Conservation (phyloP, 2,888 invertebrate species). For the Drepana falcataria region DNA sequence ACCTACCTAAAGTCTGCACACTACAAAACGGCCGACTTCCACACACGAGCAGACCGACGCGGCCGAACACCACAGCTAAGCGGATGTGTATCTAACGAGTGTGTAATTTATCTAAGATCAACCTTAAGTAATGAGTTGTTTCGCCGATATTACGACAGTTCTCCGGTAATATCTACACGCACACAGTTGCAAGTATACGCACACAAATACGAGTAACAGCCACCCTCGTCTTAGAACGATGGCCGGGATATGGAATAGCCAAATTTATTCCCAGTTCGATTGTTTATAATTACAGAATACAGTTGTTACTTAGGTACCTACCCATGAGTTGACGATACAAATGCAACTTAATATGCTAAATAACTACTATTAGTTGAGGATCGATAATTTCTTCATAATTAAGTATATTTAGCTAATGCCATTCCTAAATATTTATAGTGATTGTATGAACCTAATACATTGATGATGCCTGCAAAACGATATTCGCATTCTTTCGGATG, state of each 20-base stretch:
- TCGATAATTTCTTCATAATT: no score
- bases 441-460: no score
- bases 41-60: background rate
- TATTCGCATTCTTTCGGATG: no score
- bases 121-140: constrained; percentile 61
- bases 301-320: no score
- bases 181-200: constrained; percentile 9
- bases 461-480: no score
- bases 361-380: no score
- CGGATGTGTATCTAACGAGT: constrained; percentile 23
- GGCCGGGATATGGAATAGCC: background rate
- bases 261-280: background rate
- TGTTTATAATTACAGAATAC: background rate
- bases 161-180: constrained; percentile 10
- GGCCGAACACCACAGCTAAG: background rate
- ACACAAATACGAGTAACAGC: background rate
- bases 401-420: no score
- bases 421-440: no score
- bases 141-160: constrained; percentile 32
- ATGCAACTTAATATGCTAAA: no score
- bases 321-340: no score
- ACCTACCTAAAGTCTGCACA: background rate
- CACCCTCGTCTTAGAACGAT: background rate
- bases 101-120: constrained; percentile 60
- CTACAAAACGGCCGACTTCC: background rate